Base-by-base conservation (phyloP, 2,113 vertebrate genomes). In the Apteryx owenii region DNA sequence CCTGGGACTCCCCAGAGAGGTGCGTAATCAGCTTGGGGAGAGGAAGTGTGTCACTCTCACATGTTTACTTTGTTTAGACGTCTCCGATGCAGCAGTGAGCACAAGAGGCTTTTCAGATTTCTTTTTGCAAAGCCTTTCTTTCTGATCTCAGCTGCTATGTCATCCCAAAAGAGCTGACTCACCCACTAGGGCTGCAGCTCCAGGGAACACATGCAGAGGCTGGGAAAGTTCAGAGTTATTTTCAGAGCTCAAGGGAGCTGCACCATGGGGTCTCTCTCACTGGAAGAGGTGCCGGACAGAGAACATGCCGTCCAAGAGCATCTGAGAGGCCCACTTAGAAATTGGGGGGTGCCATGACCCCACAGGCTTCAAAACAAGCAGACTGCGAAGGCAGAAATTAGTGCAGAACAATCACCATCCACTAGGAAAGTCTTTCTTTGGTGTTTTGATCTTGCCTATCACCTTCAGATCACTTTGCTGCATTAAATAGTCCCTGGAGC, bases 171-270 rank as follows among this genome's bases (percentile, higher is more conserved):
- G 60, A 80, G 92, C 95, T 96, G 95, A 93, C 88, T 95, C 94
- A 95, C 51, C 80, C 90, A n/a, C 31, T 82, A 85, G 71, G 85
- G 76, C 58, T 92, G 31, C 25, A 12, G 92, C 89, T 96, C 95
- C 94, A 93, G 92, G 85, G 85, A 96, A 80, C 81, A 87, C 77
- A 93, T 18, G 69, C 86, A 92, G 89, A 92, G 77, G 86, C 89
- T 97, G 94, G 96, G 91, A 96, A 97, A 96, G 96, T 91, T 96
- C 81, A 94, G 75, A 84, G 78, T 81, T 95, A 93, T 96, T 97
- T 91, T 88, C 75, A 77, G 93, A 77, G 68, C 64, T 58, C 4
- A 2, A 18, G 29, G 85, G 79, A 94, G 76, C 53, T 77, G 85
- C 75, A 83, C 71, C 3, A 1, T 73, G 88, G 88, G 82, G 90